These are phyloP conservation scores for Dysmachus trigonus DNA, from an alignment of 2,888 invertebrate species.

Conservation along the genomic window DNA sequence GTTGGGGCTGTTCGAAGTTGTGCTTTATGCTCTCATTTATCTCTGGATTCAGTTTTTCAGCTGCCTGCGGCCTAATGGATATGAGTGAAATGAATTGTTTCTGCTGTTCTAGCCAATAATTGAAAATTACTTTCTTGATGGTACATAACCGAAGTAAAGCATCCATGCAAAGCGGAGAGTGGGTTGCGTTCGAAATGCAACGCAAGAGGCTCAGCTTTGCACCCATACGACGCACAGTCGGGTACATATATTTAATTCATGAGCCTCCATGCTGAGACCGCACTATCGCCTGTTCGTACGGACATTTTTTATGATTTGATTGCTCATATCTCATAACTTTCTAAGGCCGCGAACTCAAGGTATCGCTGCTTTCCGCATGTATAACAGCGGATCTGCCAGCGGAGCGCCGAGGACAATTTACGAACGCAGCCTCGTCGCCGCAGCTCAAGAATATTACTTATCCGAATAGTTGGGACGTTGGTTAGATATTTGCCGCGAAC, in stretches of 20 bases:
- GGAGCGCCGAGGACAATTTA: neutral
- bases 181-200: neutral
- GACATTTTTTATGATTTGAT: constrained; percentile 1
- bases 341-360: constrained; percentile 14
- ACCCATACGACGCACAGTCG: neutral
- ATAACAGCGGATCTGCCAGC: neutral
- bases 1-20: neutral
- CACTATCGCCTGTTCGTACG: constrained; percentile 21
- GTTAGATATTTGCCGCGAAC: neutral
- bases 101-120: constrained; percentile 7
- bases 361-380: neutral
- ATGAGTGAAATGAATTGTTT: constrained; percentile 27
- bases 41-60: neutral
- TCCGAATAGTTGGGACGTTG: neutral
- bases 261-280: constrained; percentile 24
- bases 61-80: constrained; percentile 10
- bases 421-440: neutral
- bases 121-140: constrained; percentile 16
- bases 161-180: neutral
- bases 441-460: neutral
- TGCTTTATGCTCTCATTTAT: neutral
- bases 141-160: neutral
- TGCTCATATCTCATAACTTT: constrained; percentile 41
- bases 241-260: constrained; percentile 18
- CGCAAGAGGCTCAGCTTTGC: neutral